Evolutionary conservation across 2,888 invertebrate species (phyloP).

Genomic region (Caenorhabditis doughertyi): DNA sequence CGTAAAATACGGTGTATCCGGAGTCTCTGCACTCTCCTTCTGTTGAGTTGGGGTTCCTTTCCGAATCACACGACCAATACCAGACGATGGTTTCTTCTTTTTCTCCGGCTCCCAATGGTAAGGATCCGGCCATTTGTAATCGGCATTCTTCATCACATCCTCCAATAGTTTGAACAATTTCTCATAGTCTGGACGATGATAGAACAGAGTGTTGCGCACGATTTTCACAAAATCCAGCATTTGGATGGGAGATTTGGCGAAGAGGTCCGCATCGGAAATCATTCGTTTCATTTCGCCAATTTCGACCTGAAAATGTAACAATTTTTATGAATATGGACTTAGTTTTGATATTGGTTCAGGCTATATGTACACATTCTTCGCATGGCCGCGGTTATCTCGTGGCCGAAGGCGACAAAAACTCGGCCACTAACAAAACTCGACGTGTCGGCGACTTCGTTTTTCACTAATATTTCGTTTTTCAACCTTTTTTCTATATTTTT

Average conservation of each 20-base stretch:
- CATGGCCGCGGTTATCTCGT: no score
- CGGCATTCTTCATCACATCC: constrained; percentile 62
- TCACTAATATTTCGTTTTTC: no score
- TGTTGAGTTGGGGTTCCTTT: neutral
- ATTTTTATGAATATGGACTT: neutral
- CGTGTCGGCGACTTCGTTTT: no score
- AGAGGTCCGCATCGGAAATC: constrained; percentile 59
- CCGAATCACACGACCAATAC: neutral
- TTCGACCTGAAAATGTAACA: constrained; percentile 28
- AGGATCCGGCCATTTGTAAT: constrained; percentile 67
- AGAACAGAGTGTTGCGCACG: constrained; percentile 60
- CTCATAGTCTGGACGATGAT: constrained; percentile 70
- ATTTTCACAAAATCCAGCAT: constrained; percentile 63
- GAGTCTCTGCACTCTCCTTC: constrained; percentile 3
- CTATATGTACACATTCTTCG: no score
- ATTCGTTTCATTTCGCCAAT: constrained; percentile 60
- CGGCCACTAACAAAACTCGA: no score
- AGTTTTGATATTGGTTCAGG: neutral
- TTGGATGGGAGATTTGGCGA: constrained; percentile 64
- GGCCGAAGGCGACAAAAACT: no score
- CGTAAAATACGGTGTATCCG: constrained; percentile 6
- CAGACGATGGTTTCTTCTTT: neutral
- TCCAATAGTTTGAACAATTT: constrained; percentile 60
- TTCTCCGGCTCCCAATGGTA: constrained; percentile 68
- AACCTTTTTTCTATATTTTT: no score